Evolutionary conservation across 2,113 vertebrate species (phyloP).

Genomic region (Pachycephala philippinensis): DNA sequence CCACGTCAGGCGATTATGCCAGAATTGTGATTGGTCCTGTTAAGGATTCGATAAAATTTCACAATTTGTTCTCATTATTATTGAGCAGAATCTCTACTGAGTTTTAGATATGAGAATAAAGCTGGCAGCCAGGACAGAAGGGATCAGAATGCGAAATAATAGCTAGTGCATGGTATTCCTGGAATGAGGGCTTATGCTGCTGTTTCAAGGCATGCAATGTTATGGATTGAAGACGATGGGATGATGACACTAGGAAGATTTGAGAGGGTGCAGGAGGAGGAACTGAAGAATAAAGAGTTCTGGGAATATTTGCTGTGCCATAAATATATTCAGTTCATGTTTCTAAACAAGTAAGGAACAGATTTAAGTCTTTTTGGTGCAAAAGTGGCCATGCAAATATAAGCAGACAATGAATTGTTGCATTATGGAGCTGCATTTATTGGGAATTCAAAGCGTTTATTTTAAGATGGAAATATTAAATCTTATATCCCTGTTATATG

Average conservation of each 20-base stretch:
- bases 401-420: background rate
- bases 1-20: background rate
- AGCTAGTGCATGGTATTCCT: background rate
- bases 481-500: background rate
- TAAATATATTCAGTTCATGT: background rate
- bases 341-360: background rate
- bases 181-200: background rate
- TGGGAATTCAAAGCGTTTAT: background rate
- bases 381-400: background rate
- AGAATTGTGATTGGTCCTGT: background rate
- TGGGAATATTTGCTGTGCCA: background rate
- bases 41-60: background rate
- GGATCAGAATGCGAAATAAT: background rate
- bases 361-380: background rate
- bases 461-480: background rate
- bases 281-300: background rate
- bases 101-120: background rate
- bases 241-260: background rate
- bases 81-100: background rate
- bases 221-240: background rate
- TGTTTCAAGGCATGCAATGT: background rate
- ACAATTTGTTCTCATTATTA: background rate
- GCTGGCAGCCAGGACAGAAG: background rate
- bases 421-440: background rate
- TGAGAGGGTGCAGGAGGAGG: background rate